Evolutionary conservation across 2,113 vertebrate genomes (phyloP), one percentile per base, ranked within the genome.

Genomic region (Gobiocypris rarus): DNA sequence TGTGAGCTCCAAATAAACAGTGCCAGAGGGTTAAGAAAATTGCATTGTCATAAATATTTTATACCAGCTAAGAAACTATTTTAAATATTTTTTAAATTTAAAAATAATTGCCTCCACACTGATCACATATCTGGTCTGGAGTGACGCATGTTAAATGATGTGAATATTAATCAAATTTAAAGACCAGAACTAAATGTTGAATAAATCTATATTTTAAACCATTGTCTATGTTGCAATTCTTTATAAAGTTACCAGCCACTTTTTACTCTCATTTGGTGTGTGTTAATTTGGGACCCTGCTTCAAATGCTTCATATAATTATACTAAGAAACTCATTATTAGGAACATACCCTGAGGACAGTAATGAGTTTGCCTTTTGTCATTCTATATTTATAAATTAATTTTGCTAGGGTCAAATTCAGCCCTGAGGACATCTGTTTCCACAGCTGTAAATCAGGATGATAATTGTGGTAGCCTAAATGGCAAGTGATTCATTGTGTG

Each of bases 321-420:
- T 88, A 85, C 71, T 87, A 86, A 89, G 75, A 87, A 91, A 88
- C 82, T 86, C 85, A 88, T 91, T 90, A 90, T 86, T 90, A 90
- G 87, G 82, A 76, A 65, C 82, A 81, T 82, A 89, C 87, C 90
- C 91, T 2, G 85, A 90, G 88, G 91, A 90, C 82, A 87, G 54
- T 83, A 48, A 10, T 73, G 84, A 89, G 82, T 69, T 86, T 86
- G 83, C 61, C 82, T 67, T 89, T 76, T 83, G 75, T 79, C 75
- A 63, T 89, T 90, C 83, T 90, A 34, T 90, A 89, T 90, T 90
- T 89, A 87, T 86, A 86, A 83, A 89, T 87, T 67, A 77, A 83
- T 90, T 89, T 90, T 87, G 50, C 78, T 65, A 48, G 54, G 83
- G 84, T 90, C 88, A 84, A 65, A 87, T 41, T 31, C 41, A 76